phyloP scores from a whole-genome alignment of 2,888 invertebrate genomes.

The Cryptus viduatorius region DNA sequence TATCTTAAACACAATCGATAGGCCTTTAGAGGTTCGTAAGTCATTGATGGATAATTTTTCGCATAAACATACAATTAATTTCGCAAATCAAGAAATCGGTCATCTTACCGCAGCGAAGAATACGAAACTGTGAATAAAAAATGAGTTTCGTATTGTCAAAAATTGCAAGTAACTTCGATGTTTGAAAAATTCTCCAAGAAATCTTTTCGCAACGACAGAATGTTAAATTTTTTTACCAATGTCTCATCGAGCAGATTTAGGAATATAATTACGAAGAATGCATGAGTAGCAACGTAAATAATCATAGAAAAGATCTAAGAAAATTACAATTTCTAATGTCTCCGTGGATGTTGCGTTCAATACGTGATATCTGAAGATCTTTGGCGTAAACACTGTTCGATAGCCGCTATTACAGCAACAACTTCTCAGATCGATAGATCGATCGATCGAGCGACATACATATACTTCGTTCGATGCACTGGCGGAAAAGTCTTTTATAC shows the following conservation, averaged over 20 bases:
- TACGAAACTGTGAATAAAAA: too few species aligned
- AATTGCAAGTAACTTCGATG: too few species aligned
- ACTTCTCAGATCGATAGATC: conserved; percentile 35
- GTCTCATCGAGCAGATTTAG: background rate
- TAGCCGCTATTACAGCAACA: conserved; percentile 46
- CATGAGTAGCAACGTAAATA: background rate
- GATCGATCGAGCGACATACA: conserved; percentile 58
- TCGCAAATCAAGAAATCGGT: too few species aligned
- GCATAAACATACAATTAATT: too few species aligned
- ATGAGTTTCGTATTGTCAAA: too few species aligned
- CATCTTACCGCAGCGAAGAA: too few species aligned
- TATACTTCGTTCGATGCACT: conserved; percentile 17
- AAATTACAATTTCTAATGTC: conserved; percentile 57
- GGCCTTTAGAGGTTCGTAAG: too few species aligned
- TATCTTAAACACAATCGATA: too few species aligned
- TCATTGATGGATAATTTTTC: too few species aligned
- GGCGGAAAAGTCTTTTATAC: conserved; percentile 23
- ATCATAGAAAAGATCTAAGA: conserved; percentile 50
- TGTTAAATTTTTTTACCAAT: background rate
- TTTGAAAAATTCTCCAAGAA: too few species aligned
- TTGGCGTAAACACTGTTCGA: conserved; percentile 51
- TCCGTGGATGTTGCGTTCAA: background rate
- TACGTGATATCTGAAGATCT: conserved; percentile 32
- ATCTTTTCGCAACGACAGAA: too few species aligned
- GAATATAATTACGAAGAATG: background rate